These are phyloP conservation scores for Rhizoglyphus robini DNA, from an alignment of 1,140 invertebrate genomes.

Conservation along the genomic window DNA sequence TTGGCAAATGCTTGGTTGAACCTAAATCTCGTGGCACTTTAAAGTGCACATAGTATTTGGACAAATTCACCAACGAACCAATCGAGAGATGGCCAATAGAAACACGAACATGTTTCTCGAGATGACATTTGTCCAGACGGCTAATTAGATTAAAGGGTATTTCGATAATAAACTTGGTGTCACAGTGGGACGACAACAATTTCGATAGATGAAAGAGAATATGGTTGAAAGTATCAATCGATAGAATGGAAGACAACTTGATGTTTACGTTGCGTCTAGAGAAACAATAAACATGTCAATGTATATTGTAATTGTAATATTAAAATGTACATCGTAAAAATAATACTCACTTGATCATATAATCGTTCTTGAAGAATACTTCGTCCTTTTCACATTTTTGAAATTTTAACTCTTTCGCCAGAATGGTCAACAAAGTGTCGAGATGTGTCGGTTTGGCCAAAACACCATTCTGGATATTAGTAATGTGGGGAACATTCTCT, in stretches of 20 bases:
- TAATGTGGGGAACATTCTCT: no score
- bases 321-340: no score
- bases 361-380: not conserved
- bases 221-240: not conserved
- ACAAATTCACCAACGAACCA: not conserved
- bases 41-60: not conserved
- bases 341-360: not conserved
- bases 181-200: not conserved
- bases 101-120: not conserved
- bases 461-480: no score
- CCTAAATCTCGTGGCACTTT: not conserved
- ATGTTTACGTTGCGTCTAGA: not conserved
- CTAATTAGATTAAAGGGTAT: constrained; percentile 2
- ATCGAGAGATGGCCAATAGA: not conserved
- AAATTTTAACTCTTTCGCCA: not conserved
- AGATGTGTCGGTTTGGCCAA: no score
- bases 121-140: not conserved
- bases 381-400: not conserved
- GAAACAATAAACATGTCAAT: not conserved
- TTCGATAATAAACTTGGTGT: not conserved
- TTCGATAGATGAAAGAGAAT: not conserved
- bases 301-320: not conserved
- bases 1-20: not conserved
- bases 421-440: not conserved
- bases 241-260: not conserved